These are phyloP conservation scores for Tanytarsus gracilentus DNA, from an alignment of 2,888 invertebrate species.

Conservation along the genomic window DNA sequence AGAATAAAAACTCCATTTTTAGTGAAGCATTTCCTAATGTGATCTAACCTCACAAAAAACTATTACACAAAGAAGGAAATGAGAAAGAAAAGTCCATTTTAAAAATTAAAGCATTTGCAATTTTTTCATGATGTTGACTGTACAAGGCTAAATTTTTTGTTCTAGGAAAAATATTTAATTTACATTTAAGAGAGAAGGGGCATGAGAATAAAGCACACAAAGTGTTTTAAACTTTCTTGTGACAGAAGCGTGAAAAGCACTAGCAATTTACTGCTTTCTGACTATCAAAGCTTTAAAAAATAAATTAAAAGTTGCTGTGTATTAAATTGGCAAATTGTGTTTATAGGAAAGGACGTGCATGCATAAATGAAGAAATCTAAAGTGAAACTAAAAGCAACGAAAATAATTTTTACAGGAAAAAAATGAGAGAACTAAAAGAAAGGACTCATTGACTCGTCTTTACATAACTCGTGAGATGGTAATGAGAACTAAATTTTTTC, in stretches of 20 bases:
- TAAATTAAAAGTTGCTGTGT: background rate
- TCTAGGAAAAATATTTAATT: background rate
- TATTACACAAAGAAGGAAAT: constrained; percentile 52
- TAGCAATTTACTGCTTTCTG: too few relatives aligned
- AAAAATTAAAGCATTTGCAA: constrained; percentile 19
- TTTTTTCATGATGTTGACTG: constrained; percentile 4
- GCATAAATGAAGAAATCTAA: too few relatives aligned
- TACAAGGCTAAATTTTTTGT: constrained; percentile 17
- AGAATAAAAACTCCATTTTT: constrained; percentile 98
- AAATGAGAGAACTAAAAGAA: background rate
- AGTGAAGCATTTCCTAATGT: constrained; percentile 99
- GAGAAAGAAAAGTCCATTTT: constrained; percentile 21
- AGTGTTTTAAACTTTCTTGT: too few relatives aligned
- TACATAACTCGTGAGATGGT: constrained; percentile 28
- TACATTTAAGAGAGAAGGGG: background rate
- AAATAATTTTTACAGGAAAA: background rate
- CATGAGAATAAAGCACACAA: too few relatives aligned
- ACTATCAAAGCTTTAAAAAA: too few relatives aligned
- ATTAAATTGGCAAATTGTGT: background rate
- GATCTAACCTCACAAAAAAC: constrained; percentile 98
- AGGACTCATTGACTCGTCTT: constrained; percentile 2
- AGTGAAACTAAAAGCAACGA: constrained; percentile 16
- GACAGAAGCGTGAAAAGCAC: too few relatives aligned
- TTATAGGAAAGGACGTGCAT: too few relatives aligned
- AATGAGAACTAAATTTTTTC: constrained; percentile 23